phyloP scores from a whole-genome alignment of 2,888 invertebrate genomes.

The Allophyes oxyacanthae region DNA sequence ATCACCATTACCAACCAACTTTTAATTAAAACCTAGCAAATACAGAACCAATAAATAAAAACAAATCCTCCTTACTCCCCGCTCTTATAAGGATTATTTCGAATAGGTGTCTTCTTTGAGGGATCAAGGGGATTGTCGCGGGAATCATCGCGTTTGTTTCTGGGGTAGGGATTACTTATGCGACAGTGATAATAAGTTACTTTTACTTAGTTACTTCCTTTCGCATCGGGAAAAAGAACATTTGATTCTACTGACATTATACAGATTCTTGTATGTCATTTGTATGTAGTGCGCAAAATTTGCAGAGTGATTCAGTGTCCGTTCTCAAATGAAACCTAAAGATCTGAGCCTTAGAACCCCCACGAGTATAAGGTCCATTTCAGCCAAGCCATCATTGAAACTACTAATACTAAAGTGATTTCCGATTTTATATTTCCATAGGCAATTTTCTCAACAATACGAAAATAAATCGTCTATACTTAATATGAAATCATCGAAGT shows the following conservation, averaged over 20 bases:
- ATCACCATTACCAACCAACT: neutral
- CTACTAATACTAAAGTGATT: too few species aligned
- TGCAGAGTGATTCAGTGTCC: too few species aligned
- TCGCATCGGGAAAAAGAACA: neutral
- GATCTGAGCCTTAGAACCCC: too few species aligned
- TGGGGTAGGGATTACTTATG: constrained; percentile 36
- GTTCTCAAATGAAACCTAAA: too few species aligned
- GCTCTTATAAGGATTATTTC: constrained; percentile 38
- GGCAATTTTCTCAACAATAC: constrained; percentile 9
- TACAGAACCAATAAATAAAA: constrained; percentile 31
- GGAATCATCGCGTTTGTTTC: constrained; percentile 47
- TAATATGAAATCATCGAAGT: constrained; percentile 51
- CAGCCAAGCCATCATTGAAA: too few species aligned
- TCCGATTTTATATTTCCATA: neutral
- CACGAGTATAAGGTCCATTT: too few species aligned
- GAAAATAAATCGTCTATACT: constrained; percentile 14
- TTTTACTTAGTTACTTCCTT: constrained; percentile 4
- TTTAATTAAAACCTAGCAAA: constrained; percentile 7
- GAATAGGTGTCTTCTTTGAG: constrained; percentile 51
- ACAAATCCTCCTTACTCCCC: constrained; percentile 5
- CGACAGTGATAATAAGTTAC: constrained; percentile 20
- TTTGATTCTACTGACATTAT: too few species aligned
- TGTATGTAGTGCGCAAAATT: too few species aligned
- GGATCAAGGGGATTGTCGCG: constrained; percentile 49
- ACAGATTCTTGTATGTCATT: too few species aligned